Percentiles rank a stretch among this genome's conserved stretches.
Evolutionary conservation across 2,888 invertebrate species (phyloP).

Genomic region (Cantharis flavilabris): DNA sequence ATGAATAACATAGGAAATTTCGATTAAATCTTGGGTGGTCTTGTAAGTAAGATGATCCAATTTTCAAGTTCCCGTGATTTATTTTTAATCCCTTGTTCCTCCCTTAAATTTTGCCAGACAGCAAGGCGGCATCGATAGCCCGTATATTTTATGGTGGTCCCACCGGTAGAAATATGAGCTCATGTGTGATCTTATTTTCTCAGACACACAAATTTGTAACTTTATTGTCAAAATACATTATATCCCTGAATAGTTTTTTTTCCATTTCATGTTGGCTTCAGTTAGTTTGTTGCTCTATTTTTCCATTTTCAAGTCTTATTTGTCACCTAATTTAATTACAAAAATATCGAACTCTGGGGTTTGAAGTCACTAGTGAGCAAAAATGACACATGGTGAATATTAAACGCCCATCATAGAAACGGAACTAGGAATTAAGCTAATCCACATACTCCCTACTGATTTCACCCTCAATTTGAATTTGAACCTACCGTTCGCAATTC

Average conservation of each 20-base stretch:
- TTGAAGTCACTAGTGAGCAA: not conserved
- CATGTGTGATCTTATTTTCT: not conserved
- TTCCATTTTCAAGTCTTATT: no score
- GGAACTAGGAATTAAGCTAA: constrained; percentile 6
- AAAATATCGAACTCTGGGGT: not conserved
- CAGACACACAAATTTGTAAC: not conserved
- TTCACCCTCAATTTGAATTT: constrained; percentile 6
- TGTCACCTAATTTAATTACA: not conserved
- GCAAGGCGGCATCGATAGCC: constrained; percentile 21
- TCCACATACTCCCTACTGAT: not conserved
- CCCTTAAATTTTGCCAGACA: constrained; percentile 24
- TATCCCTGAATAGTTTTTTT: not conserved
- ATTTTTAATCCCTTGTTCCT: constrained; percentile 28
- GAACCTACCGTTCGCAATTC: not conserved
- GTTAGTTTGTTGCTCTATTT: not conserved
- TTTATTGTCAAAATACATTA: not conserved
- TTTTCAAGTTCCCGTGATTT: constrained; percentile 1
- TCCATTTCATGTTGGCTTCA: no score
- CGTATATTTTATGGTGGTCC: constrained; percentile 26
- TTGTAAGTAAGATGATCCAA: not conserved
- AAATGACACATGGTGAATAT: not conserved
- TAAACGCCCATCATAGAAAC: not conserved
- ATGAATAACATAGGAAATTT: not conserved
- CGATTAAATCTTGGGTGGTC: constrained; percentile 6
- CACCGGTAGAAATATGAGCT: constrained; percentile 24